These are phyloP conservation scores for Polydrusus pterygomalis DNA, from an alignment of 2,888 invertebrate genomes.

Conservation along the genomic window DNA sequence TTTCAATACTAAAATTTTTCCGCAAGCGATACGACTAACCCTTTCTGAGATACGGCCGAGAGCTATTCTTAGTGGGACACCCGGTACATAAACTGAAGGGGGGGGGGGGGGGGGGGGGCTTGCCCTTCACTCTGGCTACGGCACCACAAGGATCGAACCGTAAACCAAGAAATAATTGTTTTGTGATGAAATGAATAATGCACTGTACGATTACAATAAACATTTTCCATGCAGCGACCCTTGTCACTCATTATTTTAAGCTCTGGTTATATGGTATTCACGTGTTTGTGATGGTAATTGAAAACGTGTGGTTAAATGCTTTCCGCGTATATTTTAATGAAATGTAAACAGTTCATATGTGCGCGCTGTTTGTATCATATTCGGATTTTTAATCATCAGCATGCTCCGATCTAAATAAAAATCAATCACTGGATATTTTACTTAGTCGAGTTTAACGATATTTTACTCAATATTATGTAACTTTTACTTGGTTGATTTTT, in stretches of 20 bases:
- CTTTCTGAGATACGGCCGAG: no score
- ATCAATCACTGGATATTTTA: background rate
- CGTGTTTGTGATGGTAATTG: constrained; percentile 69
- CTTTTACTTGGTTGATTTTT: no score
- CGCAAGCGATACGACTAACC: no score
- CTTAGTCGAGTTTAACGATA: background rate
- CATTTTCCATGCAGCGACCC: constrained; percentile 22
- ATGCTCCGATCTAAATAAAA: background rate
- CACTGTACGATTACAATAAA: background rate
- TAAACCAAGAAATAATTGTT: background rate
- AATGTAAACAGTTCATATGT: constrained; percentile 69
- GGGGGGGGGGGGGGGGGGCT: no score
- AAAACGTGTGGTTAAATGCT: constrained; percentile 70
- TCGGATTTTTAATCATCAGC: constrained; percentile 51
- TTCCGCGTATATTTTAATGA: constrained; percentile 71
- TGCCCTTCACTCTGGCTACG: no score
- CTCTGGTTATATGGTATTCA: constrained; percentile 45
- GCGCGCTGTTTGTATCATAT: constrained; percentile 44
- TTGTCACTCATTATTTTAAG: constrained; percentile 39
- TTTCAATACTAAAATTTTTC: no score
- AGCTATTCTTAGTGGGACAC: no score
- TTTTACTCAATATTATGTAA: no score
- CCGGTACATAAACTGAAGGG: no score
- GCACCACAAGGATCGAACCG: no score
- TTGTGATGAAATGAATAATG: background rate